Evolutionary conservation across 1,140 invertebrate species (phyloP).

Genomic region (Leucophenga varia): DNA sequence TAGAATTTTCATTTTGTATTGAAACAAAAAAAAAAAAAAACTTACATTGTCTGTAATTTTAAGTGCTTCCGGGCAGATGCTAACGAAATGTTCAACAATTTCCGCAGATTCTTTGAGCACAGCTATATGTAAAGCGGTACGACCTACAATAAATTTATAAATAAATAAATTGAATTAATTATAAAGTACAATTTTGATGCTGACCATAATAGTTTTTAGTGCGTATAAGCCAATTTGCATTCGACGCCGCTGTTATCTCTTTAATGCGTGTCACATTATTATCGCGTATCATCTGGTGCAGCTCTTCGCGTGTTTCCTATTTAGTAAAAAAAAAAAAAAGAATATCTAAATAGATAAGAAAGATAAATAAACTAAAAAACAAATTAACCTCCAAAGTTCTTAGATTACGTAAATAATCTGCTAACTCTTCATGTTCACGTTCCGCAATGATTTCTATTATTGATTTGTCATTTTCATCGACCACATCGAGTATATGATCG

Average conservation of each 20-base stretch:
- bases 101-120: conserved; percentile 77
- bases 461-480: conserved; percentile 66
- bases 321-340: background rate
- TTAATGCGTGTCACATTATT: conserved; percentile 65
- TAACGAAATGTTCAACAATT: conserved; percentile 72
- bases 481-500: conserved; percentile 79
- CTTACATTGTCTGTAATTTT: conserved; percentile 83
- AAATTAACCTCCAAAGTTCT: conserved; percentile 69
- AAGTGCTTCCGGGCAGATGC: conserved; percentile 71
- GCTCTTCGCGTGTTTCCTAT: conserved; percentile 71
- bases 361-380: background rate
- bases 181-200: accelerated
- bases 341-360: conserved; percentile 8
- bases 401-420: conserved; percentile 67
- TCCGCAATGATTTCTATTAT: conserved; percentile 70
- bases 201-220: conserved; percentile 72
- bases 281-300: conserved; percentile 73
- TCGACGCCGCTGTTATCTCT: conserved; percentile 62
- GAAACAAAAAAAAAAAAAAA: conserved; percentile 14
- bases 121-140: conserved; percentile 78
- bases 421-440: conserved; percentile 66
- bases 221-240: conserved; percentile 68
- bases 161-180: background rate
- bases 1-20: too few relatives aligned
- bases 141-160: conserved; percentile 37